A percentile compares a stretch with the other conserved stretches of the same genome.
Conservation (phyloP, 2,888 invertebrate species). For the Acleris laterana region DNA sequence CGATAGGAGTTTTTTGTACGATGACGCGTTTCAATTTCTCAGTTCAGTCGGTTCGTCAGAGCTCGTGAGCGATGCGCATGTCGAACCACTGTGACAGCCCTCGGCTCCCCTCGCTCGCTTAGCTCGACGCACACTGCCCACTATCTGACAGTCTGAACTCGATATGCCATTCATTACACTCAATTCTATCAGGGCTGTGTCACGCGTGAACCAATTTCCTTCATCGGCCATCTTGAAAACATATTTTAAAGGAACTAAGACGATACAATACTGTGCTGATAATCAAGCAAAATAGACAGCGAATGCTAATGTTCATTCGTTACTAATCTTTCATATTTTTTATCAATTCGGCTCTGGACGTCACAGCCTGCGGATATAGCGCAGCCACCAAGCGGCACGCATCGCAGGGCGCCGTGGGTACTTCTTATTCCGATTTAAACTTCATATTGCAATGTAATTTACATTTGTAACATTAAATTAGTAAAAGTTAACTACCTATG, state of each 20-base stretch:
- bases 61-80: slow-evolving; percentile 73
- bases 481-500: too few species aligned
- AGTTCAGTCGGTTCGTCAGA: slow-evolving; percentile 77
- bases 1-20: slow-evolving; percentile 55
- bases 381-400: not conserved
- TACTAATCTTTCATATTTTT: too few species aligned
- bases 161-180: slow-evolving; percentile 19
- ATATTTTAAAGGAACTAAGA: too few species aligned
- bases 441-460: not conserved
- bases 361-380: too few species aligned
- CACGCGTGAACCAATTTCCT: not conserved
- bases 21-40: slow-evolving; percentile 78
- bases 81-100: slow-evolving; percentile 62
- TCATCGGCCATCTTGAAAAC: too few species aligned
- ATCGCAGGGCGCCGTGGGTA: slow-evolving; percentile 8
- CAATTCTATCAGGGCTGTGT: slow-evolving; percentile 9
- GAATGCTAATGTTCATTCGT: too few species aligned
- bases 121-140: slow-evolving; percentile 36
- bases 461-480: too few species aligned
- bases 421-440: slow-evolving; percentile 17
- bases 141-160: slow-evolving; percentile 35
- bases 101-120: slow-evolving; percentile 39
- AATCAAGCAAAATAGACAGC: too few species aligned
- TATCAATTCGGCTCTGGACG: too few species aligned
- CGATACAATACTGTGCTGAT: too few species aligned